Percentiles rank a stretch among this genome's conserved stretches.
phyloP scores from a whole-genome alignment of 2,797 vertebrate genomes.

The Limnodromus scolopaceus region DNA sequence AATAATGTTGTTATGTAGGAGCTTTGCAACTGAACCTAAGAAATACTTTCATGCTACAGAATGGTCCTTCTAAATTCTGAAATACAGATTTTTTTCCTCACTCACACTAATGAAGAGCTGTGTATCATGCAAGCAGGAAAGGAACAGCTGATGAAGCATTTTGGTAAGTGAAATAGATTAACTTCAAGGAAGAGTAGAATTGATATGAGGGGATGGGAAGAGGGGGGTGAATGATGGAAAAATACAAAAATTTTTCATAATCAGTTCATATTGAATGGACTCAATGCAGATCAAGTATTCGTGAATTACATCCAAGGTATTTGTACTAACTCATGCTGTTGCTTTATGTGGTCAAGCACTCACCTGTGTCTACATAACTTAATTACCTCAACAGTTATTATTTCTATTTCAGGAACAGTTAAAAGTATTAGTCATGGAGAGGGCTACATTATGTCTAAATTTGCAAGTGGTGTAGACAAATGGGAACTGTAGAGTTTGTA shows the following conservation, averaged over 20 bases:
- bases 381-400: not conserved
- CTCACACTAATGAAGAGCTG: not conserved
- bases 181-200: not conserved
- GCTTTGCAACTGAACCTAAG: not conserved
- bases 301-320: not conserved
- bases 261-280: not conserved
- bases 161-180: not conserved
- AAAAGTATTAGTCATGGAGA: not conserved
- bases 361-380: not conserved
- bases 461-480: not conserved
- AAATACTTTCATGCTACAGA: not conserved
- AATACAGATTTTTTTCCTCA: not conserved
- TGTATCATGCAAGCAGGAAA: not conserved
- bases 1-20: not conserved
- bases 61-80: not conserved
- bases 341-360: not conserved
- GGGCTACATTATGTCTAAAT: not conserved
- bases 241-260: not conserved
- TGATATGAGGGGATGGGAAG: not conserved
- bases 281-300: not conserved
- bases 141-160: not conserved
- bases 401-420: not conserved
- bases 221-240: not conserved
- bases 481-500: not conserved
- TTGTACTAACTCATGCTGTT: not conserved